phyloP scores from a whole-genome alignment of 1,140 invertebrate genomes.

The Rhagoletis zephyria region DNA sequence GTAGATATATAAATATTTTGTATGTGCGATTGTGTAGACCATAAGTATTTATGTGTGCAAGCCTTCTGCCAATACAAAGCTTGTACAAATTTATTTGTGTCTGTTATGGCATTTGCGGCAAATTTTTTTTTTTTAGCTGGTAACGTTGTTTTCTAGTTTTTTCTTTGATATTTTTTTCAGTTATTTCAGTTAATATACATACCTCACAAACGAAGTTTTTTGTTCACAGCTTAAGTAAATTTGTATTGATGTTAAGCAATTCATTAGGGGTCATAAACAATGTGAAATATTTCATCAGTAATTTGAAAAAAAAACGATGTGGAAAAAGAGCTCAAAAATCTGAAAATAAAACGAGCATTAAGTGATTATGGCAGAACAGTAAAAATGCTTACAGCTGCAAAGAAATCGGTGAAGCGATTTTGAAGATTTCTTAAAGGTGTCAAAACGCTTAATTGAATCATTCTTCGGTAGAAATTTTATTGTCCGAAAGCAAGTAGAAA shows the following conservation, averaged over 20 bases:
- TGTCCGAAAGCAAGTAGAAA: neutral
- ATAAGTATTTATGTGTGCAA: neutral
- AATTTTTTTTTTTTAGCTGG: neutral
- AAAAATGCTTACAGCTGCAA: neutral
- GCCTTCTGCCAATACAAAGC: constrained; percentile 2
- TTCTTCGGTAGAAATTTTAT: neutral
- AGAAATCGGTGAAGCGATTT: neutral
- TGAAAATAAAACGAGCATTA: constrained; percentile 35
- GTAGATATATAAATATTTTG: neutral
- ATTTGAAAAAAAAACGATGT: neutral
- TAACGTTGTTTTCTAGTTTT: neutral
- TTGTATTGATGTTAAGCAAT: constrained; percentile 45
- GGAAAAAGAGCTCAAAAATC: no score
- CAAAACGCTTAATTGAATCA: constrained; percentile 44
- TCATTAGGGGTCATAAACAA: constrained; percentile 30
- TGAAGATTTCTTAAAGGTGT: constrained; percentile 26
- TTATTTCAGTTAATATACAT: constrained; percentile 29
- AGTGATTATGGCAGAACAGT: constrained; percentile 38
- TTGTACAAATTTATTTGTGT: constrained; percentile 13
- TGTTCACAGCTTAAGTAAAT: constrained; percentile 27
- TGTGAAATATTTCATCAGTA: constrained; percentile 21
- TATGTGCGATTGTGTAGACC: neutral
- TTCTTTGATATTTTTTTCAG: constrained; percentile 3
- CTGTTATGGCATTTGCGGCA: constrained; percentile 21
- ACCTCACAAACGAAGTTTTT: constrained; percentile 22